Base-by-base conservation (phyloP, 2,113 vertebrate species). In the Psettodes erumei region DNA sequence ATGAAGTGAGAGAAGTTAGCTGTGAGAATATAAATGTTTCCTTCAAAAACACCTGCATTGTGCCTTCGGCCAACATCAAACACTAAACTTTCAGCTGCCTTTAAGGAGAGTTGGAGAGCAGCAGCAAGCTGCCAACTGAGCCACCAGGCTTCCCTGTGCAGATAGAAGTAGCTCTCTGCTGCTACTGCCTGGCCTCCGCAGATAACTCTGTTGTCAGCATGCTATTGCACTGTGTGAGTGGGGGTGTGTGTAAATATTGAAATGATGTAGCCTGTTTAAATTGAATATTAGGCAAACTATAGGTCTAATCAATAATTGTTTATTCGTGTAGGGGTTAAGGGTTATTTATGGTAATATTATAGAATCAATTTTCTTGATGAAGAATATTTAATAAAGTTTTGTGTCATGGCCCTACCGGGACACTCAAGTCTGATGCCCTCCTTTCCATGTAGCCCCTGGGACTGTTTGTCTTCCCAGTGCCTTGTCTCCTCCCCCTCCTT, bases 181-280 rank as follows among this genome's bases (percentile, higher is more conserved):
- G 59, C n/a, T n/a, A n/a, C 43, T 65, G 77, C 62, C 77, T 80
- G 77, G 63, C 55, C 63, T 62, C 70, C 48, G 13, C 56, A 68
- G 77, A 80, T 80, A 74, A 69, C 77, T 79, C 47, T 79, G 67
- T 75, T 76, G 55, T 65, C 61, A 21, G 60, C 71, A 37, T 45
- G 53, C 32, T 25, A 42, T 66, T 30, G 48, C 32, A 50, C 21
- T 40, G 32, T 7, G 28, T 8, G 15, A 28, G 27, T 62, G 27
- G 32, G 59, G 42, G 47, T 27, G 67, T 72, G 40, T 65, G 61
- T 60, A 32, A 50, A 45, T 59, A 40, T 42, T 25, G 18, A 37
- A 37, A 28, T 12, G 47, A 43, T 0, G 7, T 16, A 30, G 21
- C 67, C 1, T 28, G 19, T 55, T 28, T 47, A n/a, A 5, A 56